Base-by-base conservation (phyloP, 2,797 vertebrate genomes). In the Sebastes kiyomatsui region DNA sequence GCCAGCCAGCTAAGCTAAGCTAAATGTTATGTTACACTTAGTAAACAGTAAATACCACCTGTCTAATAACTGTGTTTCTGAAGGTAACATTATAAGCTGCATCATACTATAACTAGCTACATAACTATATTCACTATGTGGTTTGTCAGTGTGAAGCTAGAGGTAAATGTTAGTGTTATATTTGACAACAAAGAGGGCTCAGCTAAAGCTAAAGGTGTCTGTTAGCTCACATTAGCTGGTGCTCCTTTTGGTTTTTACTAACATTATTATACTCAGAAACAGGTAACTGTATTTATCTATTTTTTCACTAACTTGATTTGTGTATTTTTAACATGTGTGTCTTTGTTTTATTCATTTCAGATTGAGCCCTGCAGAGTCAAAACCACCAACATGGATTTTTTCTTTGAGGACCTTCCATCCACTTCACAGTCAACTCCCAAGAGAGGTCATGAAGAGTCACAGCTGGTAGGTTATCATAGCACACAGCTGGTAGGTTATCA, bases 321-420 rank as follows among this genome's bases (percentile, higher is more conserved):
- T 52, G 3, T 60, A 16, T 62, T 25, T 38, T 18, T 10, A 52
- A 59, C 49, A 33, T 5, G 5, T 56, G 2, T 32, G 3, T n/a
- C 3, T 14, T 46, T 56, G 8, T 46, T 58, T 12, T 11, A 6
- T 49, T 28, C 2, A 12, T 9, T 32, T 30, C 20, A 82, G 30
- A 61, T 55, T 62, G 5, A 72, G 14, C 2, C 22, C 14, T 25
- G 1, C 22, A 10, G 16, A 54, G 59, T 20, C 32, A 64, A 42
- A 22, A 13, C 7, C 4, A 25, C 4, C 10, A 61, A 71, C 6
- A 93, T 92, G 92, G 90, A 91, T 72, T 69, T 46, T 55, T 80
- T 32, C 61, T 82, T 69, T 42, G 77, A 86, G 0, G 79, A 80
- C 54, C 18, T 70, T 0, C 78, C 77, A 1, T 81, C 79, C 30